These are phyloP conservation scores for Thamnophis elegans DNA, from an alignment of 2,797 vertebrate species.

Conservation along the genomic window DNA sequence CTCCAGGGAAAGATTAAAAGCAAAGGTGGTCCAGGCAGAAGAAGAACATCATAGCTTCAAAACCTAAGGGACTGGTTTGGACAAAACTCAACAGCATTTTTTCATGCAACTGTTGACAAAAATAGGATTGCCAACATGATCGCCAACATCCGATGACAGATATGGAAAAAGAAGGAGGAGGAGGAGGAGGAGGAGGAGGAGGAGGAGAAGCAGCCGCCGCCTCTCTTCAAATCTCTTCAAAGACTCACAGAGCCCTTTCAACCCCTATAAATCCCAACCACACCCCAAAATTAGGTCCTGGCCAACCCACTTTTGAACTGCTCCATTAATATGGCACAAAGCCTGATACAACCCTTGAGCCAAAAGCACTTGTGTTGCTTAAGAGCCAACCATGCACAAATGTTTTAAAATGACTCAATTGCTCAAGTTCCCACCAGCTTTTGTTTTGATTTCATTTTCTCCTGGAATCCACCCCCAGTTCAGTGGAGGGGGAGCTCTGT, in stretches of 20 bases:
- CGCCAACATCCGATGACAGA: no score
- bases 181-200: no score
- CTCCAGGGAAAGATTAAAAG: no score
- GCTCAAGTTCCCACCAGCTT: neutral
- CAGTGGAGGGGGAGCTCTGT: slow-evolving; percentile 41
- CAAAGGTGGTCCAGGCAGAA: no score
- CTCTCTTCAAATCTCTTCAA: neutral
- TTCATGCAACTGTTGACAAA: no score
- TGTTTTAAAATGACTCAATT: neutral
- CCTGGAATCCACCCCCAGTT: neutral
- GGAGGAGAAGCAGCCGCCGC: no score
- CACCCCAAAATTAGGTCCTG: neutral
- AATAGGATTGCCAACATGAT: no score
- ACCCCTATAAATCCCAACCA: neutral
- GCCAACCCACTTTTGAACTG: neutral
- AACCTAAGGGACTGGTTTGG: no score
- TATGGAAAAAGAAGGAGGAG: no score
- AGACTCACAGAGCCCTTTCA: neutral
- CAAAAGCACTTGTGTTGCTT: neutral
- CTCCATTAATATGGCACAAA: neutral
- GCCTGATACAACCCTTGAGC: neutral
- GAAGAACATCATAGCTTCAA: no score
- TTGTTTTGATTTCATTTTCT: neutral
- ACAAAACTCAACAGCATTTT: no score
- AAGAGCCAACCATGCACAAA: slow-evolving; percentile 37